These are phyloP conservation scores for Miichthys miiuy DNA, from an alignment of 2,797 vertebrate genomes.

Conservation along the genomic window DNA sequence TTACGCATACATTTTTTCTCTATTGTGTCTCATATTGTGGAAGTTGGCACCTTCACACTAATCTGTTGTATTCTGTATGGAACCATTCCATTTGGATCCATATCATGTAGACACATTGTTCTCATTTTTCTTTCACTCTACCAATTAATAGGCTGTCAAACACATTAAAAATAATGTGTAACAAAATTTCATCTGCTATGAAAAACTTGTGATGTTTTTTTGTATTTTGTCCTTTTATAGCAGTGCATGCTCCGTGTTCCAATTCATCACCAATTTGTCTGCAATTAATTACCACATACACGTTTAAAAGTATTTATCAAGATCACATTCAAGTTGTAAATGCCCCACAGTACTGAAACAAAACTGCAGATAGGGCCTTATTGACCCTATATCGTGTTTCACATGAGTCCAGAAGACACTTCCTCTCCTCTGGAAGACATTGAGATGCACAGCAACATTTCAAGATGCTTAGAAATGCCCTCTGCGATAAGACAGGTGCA, in stretches of 20 bases:
- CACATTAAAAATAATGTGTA: conserved; percentile 17
- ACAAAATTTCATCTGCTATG: conserved; percentile 15
- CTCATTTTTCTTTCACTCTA: conserved; percentile 36
- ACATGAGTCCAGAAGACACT: not conserved
- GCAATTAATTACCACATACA: conserved; percentile 6
- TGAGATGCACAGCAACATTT: conserved; percentile 12
- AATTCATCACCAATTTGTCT: not conserved
- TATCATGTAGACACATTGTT: conserved; percentile 31
- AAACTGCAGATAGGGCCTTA: not conserved
- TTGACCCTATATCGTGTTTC: not conserved
- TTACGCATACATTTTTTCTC: not conserved
- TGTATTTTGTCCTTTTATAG: conserved; percentile 8
- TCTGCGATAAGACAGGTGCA: not conserved
- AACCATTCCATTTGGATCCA: conserved; percentile 39
- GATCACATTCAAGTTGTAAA: conserved; percentile 10
- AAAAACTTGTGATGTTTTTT: conserved; percentile 7
- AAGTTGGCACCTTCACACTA: conserved; percentile 29
- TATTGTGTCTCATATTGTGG: conserved; percentile 1
- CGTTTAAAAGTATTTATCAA: not conserved
- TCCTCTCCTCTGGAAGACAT: not conserved
- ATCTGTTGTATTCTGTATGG: conserved; percentile 29
- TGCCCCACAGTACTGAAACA: not conserved
- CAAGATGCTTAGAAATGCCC: conserved; percentile 1
- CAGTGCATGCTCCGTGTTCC: not conserved
- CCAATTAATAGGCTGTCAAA: conserved; percentile 62